Evolutionary conservation across 30 jellyfish, hydroid and myxozoan species (phyloP).

Genomic region (Nemopilema nomurai): DNA sequence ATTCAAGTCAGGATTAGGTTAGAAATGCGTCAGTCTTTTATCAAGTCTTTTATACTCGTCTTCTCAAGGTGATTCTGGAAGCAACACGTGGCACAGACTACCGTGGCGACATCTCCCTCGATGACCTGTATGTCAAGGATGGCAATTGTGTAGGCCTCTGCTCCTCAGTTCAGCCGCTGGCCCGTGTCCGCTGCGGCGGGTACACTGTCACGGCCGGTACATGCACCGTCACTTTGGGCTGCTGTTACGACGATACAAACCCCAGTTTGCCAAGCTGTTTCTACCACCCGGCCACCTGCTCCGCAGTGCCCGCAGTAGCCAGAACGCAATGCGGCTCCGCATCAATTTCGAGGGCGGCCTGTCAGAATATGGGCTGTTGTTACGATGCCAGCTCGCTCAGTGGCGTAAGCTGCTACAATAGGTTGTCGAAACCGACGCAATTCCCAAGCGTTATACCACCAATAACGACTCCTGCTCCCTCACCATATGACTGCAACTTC

Average conservation of each 20-base stretch:
- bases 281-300: slow-evolving; percentile 91
- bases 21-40: no score
- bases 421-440: slow-evolving; percentile 63
- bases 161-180: slow-evolving; percentile 81
- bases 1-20: no score
- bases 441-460: slow-evolving; percentile 76
- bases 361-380: slow-evolving; percentile 95
- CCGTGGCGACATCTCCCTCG: slow-evolving; percentile 96
- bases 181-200: slow-evolving; percentile 92
- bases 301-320: slow-evolving; percentile 73
- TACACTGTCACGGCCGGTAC: slow-evolving; percentile 76
- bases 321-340: slow-evolving; percentile 83
- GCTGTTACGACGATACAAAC: slow-evolving; percentile 91
- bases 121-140: slow-evolving; percentile 83
- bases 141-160: slow-evolving; percentile 95
- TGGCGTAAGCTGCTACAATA: slow-evolving; percentile 80
- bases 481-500: slow-evolving; percentile 88
- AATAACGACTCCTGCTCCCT: slow-evolving; percentile 90
- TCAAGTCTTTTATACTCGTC: no score
- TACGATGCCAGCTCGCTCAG: slow-evolving; percentile 64
- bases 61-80: slow-evolving; percentile 72
- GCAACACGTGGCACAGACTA: slow-evolving; percentile 92
- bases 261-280: slow-evolving; percentile 82
- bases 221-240: slow-evolving; percentile 80
- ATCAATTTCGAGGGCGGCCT: slow-evolving; percentile 50